Evolutionary conservation across 2,113 vertebrate species (phyloP).

Genomic region (Sceloporus tristichus): DNA sequence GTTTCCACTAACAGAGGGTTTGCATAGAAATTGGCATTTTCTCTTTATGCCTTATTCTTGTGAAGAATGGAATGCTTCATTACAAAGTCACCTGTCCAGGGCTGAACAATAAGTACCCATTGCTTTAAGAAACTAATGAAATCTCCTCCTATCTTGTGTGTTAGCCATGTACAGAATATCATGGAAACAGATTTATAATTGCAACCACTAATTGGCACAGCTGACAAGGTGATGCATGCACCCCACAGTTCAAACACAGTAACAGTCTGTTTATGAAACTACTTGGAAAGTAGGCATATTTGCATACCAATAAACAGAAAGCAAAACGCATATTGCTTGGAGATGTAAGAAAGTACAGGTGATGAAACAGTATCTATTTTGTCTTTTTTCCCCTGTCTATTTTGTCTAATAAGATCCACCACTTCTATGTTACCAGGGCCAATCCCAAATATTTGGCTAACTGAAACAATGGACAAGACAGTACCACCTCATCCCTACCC

Average conservation of each 20-base stretch:
- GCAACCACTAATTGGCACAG: slow-evolving; percentile 39
- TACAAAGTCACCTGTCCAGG: background rate
- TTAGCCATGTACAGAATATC: slow-evolving; percentile 39
- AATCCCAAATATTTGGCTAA: background rate
- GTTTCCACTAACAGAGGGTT: background rate
- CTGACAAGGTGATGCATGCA: slow-evolving; percentile 49
- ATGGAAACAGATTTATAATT: slow-evolving; percentile 62
- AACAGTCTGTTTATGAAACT: slow-evolving; percentile 50
- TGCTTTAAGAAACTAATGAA: slow-evolving; percentile 48
- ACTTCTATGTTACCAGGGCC: background rate
- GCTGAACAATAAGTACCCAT: slow-evolving; percentile 6
- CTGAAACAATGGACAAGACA: background rate
- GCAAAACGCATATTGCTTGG: slow-evolving; percentile 37
- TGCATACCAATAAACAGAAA: slow-evolving; percentile 59
- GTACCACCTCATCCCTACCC: background rate
- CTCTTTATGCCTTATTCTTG: background rate
- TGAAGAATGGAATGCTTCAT: background rate
- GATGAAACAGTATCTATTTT: background rate
- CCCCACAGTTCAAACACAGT: slow-evolving; percentile 58
- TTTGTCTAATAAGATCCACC: too few relatives aligned
- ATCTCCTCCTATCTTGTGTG: slow-evolving; percentile 43
- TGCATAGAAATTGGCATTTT: background rate
- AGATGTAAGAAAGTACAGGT: slow-evolving; percentile 39
- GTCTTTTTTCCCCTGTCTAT: too few relatives aligned
- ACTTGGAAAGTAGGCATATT: slow-evolving; percentile 59